Evolutionary conservation across 2,113 vertebrate genomes (phyloP).

Genomic region (Oriolus oriolus): DNA sequence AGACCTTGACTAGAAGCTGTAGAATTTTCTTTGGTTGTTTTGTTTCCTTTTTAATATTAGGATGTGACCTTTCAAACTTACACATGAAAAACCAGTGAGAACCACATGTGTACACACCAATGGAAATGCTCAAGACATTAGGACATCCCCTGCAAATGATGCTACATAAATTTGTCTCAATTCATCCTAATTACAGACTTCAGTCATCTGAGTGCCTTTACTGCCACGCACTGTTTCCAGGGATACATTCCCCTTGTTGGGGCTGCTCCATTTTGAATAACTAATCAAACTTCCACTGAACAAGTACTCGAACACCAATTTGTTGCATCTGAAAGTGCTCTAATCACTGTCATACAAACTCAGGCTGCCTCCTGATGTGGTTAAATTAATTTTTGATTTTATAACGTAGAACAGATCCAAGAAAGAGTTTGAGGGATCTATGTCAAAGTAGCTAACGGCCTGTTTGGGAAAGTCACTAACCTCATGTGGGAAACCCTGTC

Average conservation of each 20-base stretch:
- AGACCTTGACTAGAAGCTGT: not conserved
- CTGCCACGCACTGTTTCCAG: not conserved
- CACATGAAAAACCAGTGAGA: not conserved
- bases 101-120: not conserved
- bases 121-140: not conserved
- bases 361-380: not conserved
- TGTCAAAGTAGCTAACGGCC: rapidly evolving
- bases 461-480: not conserved
- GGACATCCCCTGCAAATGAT: not conserved
- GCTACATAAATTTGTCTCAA: not conserved
- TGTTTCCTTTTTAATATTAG: not conserved
- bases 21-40: not conserved
- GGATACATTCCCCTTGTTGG: not conserved
- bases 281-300: conserved; percentile 27
- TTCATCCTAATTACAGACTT: not conserved
- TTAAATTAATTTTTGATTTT: conserved; percentile 19
- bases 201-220: not conserved
- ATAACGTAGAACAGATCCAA: not conserved
- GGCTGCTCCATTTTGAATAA: conserved; percentile 37
- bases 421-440: not conserved
- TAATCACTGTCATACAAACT: conserved; percentile 2
- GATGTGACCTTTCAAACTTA: not conserved
- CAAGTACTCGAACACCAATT: not conserved
- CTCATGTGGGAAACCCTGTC: not conserved
- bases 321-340: conserved; percentile 7